phyloP scores from a whole-genome alignment of 2,888 invertebrate genomes.

The Scaptomyza reducta region DNA sequence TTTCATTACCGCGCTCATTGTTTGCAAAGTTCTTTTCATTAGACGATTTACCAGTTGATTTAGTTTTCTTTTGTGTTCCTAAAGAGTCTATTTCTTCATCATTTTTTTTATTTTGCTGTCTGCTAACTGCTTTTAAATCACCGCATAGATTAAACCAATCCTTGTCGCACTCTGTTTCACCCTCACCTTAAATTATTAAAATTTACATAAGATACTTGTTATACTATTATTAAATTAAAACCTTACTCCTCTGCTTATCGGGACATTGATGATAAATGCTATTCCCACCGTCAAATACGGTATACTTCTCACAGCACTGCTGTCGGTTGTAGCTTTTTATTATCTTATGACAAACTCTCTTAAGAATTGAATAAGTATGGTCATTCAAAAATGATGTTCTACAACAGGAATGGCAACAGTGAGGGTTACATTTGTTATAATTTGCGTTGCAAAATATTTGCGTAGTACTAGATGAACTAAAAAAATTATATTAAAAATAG shows the following conservation, averaged over 20 bases:
- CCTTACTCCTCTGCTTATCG: constrained; percentile 30
- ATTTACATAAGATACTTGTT: not conserved
- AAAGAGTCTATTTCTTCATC: not conserved
- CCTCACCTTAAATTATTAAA: not conserved
- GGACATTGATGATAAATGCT: constrained; percentile 38
- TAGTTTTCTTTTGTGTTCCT: constrained; percentile 8
- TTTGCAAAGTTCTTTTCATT: not conserved
- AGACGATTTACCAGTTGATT: not conserved
- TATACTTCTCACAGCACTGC: constrained; percentile 70
- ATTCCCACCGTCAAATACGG: constrained; percentile 78
- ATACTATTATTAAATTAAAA: not conserved
- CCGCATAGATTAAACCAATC: constrained; percentile 3
- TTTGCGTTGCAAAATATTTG: constrained; percentile 56
- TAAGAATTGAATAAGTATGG: constrained; percentile 73
- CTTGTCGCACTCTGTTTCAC: not conserved
- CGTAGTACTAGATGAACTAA: constrained; percentile 68
- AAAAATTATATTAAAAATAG: not conserved
- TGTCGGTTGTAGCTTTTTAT: constrained; percentile 67
- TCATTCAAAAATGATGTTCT: constrained; percentile 57
- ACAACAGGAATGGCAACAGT: constrained; percentile 54
- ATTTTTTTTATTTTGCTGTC: not conserved
- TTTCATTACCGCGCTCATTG: not conserved
- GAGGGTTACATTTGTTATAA: constrained; percentile 44
- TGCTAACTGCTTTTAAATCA: constrained; percentile 9
- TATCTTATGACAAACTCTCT: constrained; percentile 77